Conservation (phyloP, 2,113 vertebrate genomes). For the Osmerus mordax region DNA sequence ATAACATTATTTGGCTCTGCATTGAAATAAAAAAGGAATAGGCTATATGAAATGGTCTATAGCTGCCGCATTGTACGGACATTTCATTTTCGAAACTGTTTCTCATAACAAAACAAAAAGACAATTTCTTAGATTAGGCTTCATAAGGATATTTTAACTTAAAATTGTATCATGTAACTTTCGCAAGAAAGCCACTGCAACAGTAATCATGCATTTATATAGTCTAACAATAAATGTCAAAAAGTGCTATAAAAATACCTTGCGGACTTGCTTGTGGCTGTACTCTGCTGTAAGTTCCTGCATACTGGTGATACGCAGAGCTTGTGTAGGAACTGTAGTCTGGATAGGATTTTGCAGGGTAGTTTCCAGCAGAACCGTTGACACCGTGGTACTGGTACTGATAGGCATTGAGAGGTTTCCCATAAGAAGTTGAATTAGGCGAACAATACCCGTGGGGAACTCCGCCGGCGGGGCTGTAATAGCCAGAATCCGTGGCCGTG, state of each 20-base stretch:
- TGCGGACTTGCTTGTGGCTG: constrained; percentile 85
- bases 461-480: constrained; percentile 89
- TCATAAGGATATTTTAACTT: too few relatives aligned
- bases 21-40: neutral
- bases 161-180: too few relatives aligned
- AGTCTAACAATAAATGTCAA: too few relatives aligned
- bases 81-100: neutral
- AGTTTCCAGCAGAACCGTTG: constrained; percentile 86
- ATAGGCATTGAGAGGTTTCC: constrained; percentile 92
- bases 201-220: too few relatives aligned
- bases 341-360: constrained; percentile 88
- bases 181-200: too few relatives aligned
- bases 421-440: constrained; percentile 88
- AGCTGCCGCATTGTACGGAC: neutral
- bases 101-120: neutral
- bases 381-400: constrained; percentile 95
- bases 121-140: too few relatives aligned
- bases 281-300: constrained; percentile 90
- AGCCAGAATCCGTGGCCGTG: constrained; percentile 95
- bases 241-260: constrained; percentile 67
- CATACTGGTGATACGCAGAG: constrained; percentile 88
- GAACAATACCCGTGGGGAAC: constrained; percentile 94
- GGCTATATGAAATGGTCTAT: neutral
- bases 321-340: constrained; percentile 88
- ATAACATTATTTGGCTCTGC: too few relatives aligned